Conservation (phyloP, 2,797 vertebrate species). For the Chaetophractus vellerosus region DNA sequence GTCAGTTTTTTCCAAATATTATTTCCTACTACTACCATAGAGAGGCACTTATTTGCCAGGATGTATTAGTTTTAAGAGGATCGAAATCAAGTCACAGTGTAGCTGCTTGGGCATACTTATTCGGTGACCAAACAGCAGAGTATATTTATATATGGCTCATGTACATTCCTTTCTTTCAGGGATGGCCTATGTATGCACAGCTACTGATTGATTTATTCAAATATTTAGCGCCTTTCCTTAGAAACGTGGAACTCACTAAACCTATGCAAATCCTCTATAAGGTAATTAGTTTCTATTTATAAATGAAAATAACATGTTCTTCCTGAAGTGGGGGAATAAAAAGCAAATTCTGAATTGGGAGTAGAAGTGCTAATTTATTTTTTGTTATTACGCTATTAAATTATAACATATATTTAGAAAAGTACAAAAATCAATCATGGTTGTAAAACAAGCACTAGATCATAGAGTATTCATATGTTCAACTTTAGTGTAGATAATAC, state of each 20-base stretch:
- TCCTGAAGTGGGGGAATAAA: not conserved
- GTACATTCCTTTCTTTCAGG: slow-evolving; percentile 90
- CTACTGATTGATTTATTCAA: slow-evolving; percentile 99
- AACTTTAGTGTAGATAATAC: not conserved
- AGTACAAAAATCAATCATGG: not conserved
- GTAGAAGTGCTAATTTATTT: not conserved
- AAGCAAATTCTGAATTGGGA: not conserved
- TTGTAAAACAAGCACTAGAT: not conserved
- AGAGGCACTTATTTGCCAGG: not conserved
- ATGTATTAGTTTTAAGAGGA: not conserved
- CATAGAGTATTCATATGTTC: not conserved
- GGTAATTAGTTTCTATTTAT: slow-evolving; percentile 89
- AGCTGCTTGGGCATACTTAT: not conserved
- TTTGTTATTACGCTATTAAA: not conserved
- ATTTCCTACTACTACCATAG: not conserved
- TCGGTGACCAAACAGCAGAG: not conserved
- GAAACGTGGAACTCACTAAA: slow-evolving; percentile 99
- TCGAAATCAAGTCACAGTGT: not conserved
- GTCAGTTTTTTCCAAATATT: not conserved
- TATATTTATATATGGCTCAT: slow-evolving; percentile 44
- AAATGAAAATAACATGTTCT: not conserved
- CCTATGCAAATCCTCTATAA: slow-evolving; percentile 99
- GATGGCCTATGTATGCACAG: slow-evolving; percentile 99
- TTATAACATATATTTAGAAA: not conserved
- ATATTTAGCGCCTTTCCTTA: slow-evolving; percentile 98